Percentiles rank a stretch among this genome's conserved stretches.
phyloP scores from a whole-genome alignment of 2,797 vertebrate species.

The Trachurus trachurus region DNA sequence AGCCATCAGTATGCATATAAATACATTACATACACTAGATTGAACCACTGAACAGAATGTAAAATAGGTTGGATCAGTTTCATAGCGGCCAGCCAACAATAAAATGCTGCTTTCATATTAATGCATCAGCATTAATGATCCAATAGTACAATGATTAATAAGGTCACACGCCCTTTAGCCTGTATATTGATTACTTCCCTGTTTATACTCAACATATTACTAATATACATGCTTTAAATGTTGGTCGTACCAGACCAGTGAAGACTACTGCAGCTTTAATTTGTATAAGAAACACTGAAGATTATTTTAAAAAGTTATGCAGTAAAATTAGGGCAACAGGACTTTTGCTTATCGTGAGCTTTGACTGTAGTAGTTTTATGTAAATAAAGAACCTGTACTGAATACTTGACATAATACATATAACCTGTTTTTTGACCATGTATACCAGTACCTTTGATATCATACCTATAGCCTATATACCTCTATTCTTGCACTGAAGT shows the following conservation, averaged over 20 bases:
- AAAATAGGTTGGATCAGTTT: background rate
- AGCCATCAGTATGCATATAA: background rate
- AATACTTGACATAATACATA: too few species aligned
- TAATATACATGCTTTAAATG: background rate
- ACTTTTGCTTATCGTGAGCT: background rate
- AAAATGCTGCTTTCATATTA: background rate
- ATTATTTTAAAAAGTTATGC: too few species aligned
- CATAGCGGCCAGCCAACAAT: too few species aligned
- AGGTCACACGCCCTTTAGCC: background rate
- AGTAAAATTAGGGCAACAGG: background rate
- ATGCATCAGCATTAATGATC: background rate
- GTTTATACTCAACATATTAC: background rate
- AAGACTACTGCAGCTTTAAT: background rate
- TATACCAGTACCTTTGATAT: constrained; percentile 1
- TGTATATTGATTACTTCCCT: background rate
- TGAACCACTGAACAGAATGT: background rate
- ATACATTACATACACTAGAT: background rate
- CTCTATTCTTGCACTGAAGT: constrained; percentile 34
- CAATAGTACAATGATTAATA: background rate
- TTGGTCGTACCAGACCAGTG: background rate
- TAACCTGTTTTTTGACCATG: constrained; percentile 23
- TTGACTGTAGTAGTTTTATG: background rate
- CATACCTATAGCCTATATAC: constrained; percentile 11
- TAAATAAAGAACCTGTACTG: too few species aligned
- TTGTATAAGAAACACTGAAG: too few species aligned